Base-by-base conservation (phyloP, 2,113 vertebrate genomes). In the Colinus virginianus region DNA sequence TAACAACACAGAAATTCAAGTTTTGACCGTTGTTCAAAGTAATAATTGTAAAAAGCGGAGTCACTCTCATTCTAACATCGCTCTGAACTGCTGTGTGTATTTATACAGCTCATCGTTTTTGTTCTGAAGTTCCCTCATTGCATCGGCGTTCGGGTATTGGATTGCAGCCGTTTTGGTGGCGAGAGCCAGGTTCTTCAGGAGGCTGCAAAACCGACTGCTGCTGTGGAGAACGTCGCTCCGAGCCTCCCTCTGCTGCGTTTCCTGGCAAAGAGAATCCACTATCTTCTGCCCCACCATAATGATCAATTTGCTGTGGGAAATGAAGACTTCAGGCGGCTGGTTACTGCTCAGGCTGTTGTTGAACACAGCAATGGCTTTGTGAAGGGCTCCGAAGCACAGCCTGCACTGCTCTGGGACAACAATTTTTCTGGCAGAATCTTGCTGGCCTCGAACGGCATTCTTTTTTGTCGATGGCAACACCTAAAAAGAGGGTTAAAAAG, bases 231-330 rank as follows among this genome's bases (percentile, higher is more conserved):
- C 36, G 49, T 98, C 97, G 0, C 98, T 98, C 21, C 98, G 95
- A 7, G 84, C 63, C 1, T 97, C 90, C 26, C 90, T 93, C 5
- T 93, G 93, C n/a, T 98, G 98, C 3, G 97, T 98, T 86, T 99
- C 98, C 79, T 93, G 97, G 95, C 97, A 99, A 71, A 99, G 96
- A 0, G 97, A 96, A 96, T 99, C 98, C 96, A 99, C 98, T 94
- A 99, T 95, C 95, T 98, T 98, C 95, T 99, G 99, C 4, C 99
- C 99, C 16, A 99, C 98, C 98, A 98, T 98, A 95, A 99, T 99
- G 90, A 99, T 98, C 95, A 99, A 97, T 71, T 99, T 99, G 95
- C 99, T 99, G 89, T 99, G 98, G 3, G 98, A 97, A 91, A 99
- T 99, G 93, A 99, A 98, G 93, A 96, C 96, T 71, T 99, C 99